Base-by-base conservation (phyloP, 2,888 invertebrate species). In the Diarsia mendica region DNA sequence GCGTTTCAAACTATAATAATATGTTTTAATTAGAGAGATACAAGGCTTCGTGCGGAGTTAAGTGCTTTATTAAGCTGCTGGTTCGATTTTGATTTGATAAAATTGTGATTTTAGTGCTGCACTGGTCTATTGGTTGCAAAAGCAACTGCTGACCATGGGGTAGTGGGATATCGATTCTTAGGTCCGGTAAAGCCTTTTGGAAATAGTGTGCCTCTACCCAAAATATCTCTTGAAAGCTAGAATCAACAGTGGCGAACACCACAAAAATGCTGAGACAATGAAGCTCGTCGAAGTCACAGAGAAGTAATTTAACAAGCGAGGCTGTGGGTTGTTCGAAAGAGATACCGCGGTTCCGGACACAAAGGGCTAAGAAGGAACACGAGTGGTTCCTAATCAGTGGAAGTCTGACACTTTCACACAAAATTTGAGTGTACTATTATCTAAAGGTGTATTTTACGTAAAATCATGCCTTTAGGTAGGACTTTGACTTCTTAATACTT, bases 1-100 rank as follows among this genome's bases (percentile, higher is more conserved):
- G 75, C 66, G 64, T 83, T 83, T 77, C 64, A 68, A 81, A 68
- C 65, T 80, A 74, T n/a, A n/a, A n/a, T n/a, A n/a, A n/a, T 64
- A 67, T 65, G 74, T 75, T 81, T 87, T 75, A 79, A 83, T 85
- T 85, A 85, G n/a, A 75, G 33, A 44, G 55, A 67, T 80, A 63
- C 44, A 63, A 63, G 20, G 33, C 28, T 63, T 63, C 53, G 77
- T 77, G 55, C 28, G 13, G n/a, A 49, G 53, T 53, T 80, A 48
- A 71, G 60, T n/a, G 23, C 33, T 72, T 80, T 66, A 79, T 79
- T 79, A 39, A 72, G 33, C 33, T 55, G 51, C 20, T 23, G n/a
- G n/a, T 44, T 58, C 11, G 6, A 61, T 53, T 63, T 61, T 20
- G 6, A 39, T 15, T 53, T 39, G 28, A 44, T 33, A 9, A 63